Base-by-base conservation (phyloP, 2,113 vertebrate species). In the Rhabdornis inornatus region DNA sequence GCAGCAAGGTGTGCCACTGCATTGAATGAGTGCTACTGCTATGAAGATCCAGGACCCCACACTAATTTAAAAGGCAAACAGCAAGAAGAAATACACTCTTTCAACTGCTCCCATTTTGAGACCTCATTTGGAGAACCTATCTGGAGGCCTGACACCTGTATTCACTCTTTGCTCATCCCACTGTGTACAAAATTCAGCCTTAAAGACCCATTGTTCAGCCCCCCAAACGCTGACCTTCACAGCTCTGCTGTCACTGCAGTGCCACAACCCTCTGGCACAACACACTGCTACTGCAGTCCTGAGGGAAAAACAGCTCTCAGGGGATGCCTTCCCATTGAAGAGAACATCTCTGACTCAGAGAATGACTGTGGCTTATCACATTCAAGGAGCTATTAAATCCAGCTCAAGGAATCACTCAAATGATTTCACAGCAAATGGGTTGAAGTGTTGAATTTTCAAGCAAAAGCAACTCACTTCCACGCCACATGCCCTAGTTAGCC, bases 391-490 rank as follows among this genome's bases (percentile, higher is more conserved):
- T 27, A 45, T 61, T 19, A 31, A 77, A 66, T 7, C 45, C 45
- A 40, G 17, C 68, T 70, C 55, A 50, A 77, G 31, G 71, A 68
- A 72, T 31, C 55, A 76, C 74, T 65, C 4, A 31, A 49, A 52
- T 1, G 1, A 47, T 59, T 69, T 63, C 79, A 64, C 30, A 94
- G 83, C 42, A 87, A 74, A 81, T 49, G 64, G 33, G 33, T 11
- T 80, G 31, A 86, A 61, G 55, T 52, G 56, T 21, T 90, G 55
- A 77, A 76, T 66, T 80, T 83, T 24, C 82, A 83, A 89, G 93
- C 61, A 82, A 72, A 95, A 87, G 70, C 91, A 66, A 55, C 65
- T 89, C 65, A 45, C 70, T 91, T 84, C n/a, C 78, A 94, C 66
- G 56, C 33, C 83, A 79, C 9, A 4, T 87, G 63, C 42, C 87